Evolutionary conservation across 1,140 invertebrate genomes (phyloP).

Genomic region (Platyscapa corneri): DNA sequence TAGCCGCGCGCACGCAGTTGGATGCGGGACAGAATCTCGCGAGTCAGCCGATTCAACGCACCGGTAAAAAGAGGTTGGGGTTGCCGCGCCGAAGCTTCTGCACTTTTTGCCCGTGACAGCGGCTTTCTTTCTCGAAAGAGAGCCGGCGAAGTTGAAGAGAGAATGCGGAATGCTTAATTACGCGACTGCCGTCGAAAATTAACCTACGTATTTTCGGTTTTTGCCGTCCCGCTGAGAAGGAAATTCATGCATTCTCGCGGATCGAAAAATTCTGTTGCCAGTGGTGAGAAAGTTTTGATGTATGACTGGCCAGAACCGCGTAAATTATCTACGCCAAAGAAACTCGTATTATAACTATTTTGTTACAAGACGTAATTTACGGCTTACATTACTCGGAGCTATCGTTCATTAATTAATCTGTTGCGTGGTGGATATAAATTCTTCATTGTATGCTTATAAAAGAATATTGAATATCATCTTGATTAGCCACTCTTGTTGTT

Average conservation of each 20-base stretch:
- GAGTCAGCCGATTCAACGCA: not conserved
- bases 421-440: no score
- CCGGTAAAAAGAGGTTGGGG: slow-evolving; percentile 1
- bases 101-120: slow-evolving; percentile 12
- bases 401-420: not conserved
- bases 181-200: slow-evolving; percentile 13
- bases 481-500: no score
- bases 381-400: not conserved
- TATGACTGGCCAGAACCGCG: not conserved
- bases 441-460: no score
- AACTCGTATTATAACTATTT: not conserved
- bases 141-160: not conserved
- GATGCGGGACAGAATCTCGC: not conserved
- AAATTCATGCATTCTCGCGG: not conserved
- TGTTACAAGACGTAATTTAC: not conserved
- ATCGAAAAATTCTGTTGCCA: not conserved
- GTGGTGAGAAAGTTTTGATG: not conserved
- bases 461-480: no score
- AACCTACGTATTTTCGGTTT: slow-evolving; percentile 55
- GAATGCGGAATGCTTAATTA: slow-evolving; percentile 18
- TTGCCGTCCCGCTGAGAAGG: slow-evolving; percentile 27
- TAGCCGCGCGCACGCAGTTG: not conserved
- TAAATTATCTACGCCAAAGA: not conserved
- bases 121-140: not conserved
- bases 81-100: not conserved